Conservation (phyloP, 2,797 vertebrate species). For the Cossypha dichroa region DNA sequence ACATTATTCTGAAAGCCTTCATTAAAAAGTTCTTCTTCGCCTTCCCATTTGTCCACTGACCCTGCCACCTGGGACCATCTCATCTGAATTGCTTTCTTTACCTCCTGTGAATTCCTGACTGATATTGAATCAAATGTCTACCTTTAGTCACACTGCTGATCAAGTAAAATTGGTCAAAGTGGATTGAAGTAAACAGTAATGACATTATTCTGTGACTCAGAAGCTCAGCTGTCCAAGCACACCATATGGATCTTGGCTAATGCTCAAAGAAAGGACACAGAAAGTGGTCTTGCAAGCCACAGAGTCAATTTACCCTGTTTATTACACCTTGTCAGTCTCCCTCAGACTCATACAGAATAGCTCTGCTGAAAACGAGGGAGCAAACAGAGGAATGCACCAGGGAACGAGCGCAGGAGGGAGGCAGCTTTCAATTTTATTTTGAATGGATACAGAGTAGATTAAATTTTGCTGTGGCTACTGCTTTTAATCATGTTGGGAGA, state of each 20-base stretch:
- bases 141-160: background rate
- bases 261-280: background rate
- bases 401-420: background rate
- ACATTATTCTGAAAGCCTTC: slow-evolving; percentile 74
- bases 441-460: background rate
- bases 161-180: slow-evolving; percentile 14
- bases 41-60: slow-evolving; percentile 7
- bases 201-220: slow-evolving; percentile 14
- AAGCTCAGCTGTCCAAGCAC: background rate
- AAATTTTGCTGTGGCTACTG: background rate
- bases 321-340: background rate
- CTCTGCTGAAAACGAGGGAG: background rate
- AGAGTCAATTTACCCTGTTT: background rate
- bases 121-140: background rate
- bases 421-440: background rate
- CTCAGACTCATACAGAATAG: background rate
- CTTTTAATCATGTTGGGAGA: background rate
- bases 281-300: background rate
- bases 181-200: slow-evolving; percentile 17
- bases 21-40: slow-evolving; percentile 49
- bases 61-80: slow-evolving; percentile 31
- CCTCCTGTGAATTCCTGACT: background rate
- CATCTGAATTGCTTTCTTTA: background rate
- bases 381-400: background rate
- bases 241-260: background rate